Conservation (phyloP, 1,140 invertebrate species). For the Drosophila pectinifera region DNA sequence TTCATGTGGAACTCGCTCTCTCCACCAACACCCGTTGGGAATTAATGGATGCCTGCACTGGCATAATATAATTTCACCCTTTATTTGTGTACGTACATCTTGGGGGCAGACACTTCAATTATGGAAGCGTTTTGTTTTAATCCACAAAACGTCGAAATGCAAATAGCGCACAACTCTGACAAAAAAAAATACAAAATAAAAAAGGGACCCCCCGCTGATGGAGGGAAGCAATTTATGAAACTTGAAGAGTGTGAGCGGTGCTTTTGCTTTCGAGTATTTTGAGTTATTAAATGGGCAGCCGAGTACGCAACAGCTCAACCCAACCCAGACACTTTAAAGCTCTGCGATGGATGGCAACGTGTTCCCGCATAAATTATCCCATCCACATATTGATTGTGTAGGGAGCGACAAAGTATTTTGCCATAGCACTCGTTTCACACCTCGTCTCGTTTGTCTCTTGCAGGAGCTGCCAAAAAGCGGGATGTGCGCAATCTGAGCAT, state of each 20-base stretch:
- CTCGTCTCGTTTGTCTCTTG: slow-evolving; percentile 26
- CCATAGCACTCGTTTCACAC: slow-evolving; percentile 23
- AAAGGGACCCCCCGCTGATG: slow-evolving; percentile 11
- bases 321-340: slow-evolving; percentile 32
- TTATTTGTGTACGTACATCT: slow-evolving; percentile 32
- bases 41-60: slow-evolving; percentile 49
- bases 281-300: slow-evolving; percentile 57
- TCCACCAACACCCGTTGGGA: background rate
- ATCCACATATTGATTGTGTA: slow-evolving; percentile 29
- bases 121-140: slow-evolving; percentile 73
- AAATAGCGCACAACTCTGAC: slow-evolving; percentile 42
- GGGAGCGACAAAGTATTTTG: slow-evolving; percentile 21
- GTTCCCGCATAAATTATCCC: slow-evolving; percentile 74
- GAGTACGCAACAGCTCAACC: slow-evolving; percentile 6
- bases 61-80: slow-evolving; percentile 67
- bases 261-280: slow-evolving; percentile 22
- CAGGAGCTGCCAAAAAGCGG: slow-evolving; percentile 85
- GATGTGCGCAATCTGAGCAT: slow-evolving; percentile 84
- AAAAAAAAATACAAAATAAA: slow-evolving; percentile 3
- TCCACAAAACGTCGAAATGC: slow-evolving; percentile 63
- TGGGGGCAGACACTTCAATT: slow-evolving; percentile 67
- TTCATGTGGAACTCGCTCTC: slow-evolving; percentile 18
- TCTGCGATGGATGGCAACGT: slow-evolving; percentile 47
- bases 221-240: slow-evolving; percentile 32
- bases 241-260: slow-evolving; percentile 26